Conservation (phyloP, 2,888 invertebrate genomes). For the Cheilosia variabilis region DNA sequence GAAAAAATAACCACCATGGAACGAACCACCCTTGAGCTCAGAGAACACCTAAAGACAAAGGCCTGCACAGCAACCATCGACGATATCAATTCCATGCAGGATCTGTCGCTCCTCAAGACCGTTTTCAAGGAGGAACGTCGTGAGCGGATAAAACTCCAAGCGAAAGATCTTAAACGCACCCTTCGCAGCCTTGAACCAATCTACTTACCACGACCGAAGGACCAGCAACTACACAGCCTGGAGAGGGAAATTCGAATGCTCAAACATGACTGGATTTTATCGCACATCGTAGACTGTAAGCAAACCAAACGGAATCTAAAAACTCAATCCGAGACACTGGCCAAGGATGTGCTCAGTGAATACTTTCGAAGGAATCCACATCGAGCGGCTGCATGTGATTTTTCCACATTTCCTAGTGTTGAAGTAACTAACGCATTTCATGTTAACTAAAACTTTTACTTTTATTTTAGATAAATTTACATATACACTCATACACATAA, state of each 20-base stretch:
- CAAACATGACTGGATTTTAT: constrained; percentile 80
- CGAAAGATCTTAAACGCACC: constrained; percentile 84
- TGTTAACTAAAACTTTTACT: constrained; percentile 38
- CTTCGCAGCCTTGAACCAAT: constrained; percentile 85
- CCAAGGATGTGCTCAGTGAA: constrained; percentile 81
- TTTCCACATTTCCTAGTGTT: constrained; percentile 80
- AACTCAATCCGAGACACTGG: constrained; percentile 74
- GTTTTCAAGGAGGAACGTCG: constrained; percentile 85
- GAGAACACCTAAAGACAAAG: constrained; percentile 88
- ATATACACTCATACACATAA: constrained; percentile 6
- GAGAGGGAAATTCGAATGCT: constrained; percentile 78
- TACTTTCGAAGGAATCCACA: constrained; percentile 82
- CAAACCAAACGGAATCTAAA: constrained; percentile 47
- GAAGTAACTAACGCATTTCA: constrained; percentile 75
- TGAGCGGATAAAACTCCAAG: constrained; percentile 85
- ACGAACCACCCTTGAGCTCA: constrained; percentile 92
- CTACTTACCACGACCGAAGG: constrained; percentile 83
- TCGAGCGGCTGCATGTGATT: constrained; percentile 80
- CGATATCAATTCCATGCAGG: constrained; percentile 83
- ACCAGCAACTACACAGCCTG: constrained; percentile 79
- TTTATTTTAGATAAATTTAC: constrained; percentile 28
- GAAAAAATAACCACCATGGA: constrained; percentile 95
- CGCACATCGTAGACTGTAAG: constrained; percentile 78
- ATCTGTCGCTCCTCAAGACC: constrained; percentile 84
- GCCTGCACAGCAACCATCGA: constrained; percentile 63